These are phyloP conservation scores for Eleutherodactylus coqui DNA, from an alignment of 2,797 vertebrate genomes.

Conservation along the genomic window DNA sequence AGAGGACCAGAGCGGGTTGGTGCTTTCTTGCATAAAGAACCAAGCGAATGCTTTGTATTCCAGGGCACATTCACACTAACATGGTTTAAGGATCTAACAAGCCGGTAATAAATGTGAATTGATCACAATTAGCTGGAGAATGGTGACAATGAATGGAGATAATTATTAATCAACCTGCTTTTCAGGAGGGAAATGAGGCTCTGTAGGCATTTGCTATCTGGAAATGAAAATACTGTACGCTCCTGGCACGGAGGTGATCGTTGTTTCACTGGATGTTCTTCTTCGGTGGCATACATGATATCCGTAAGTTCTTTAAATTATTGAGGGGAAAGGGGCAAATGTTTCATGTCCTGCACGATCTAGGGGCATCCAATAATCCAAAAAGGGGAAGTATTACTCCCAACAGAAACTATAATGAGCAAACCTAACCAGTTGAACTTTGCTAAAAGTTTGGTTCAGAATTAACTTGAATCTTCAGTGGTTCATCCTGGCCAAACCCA, in stretches of 20 bases:
- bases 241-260: not conserved
- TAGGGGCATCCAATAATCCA: too few species aligned
- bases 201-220: not conserved
- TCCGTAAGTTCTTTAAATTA: not conserved
- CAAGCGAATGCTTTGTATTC: slow-evolving; percentile 17
- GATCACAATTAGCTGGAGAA: slow-evolving; percentile 49
- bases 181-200: not conserved
- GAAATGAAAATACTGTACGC: not conserved
- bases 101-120: slow-evolving; percentile 39
- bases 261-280: too few species aligned
- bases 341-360: not conserved
- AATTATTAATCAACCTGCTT: slow-evolving; percentile 38
- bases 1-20: not conserved
- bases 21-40: not conserved
- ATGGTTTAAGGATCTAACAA: slow-evolving; percentile 30
- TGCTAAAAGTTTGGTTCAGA: too few species aligned
- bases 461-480: too few species aligned
- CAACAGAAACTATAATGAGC: too few species aligned
- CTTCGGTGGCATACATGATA: not conserved
- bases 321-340: not conserved
- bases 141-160: slow-evolving; percentile 42
- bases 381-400: too few species aligned
- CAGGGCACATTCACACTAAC: not conserved
- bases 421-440: too few species aligned
- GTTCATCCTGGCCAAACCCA: too few species aligned